Evolutionary conservation across 2,888 invertebrate genomes (phyloP).

Genomic region (Hypolimnas misippus): DNA sequence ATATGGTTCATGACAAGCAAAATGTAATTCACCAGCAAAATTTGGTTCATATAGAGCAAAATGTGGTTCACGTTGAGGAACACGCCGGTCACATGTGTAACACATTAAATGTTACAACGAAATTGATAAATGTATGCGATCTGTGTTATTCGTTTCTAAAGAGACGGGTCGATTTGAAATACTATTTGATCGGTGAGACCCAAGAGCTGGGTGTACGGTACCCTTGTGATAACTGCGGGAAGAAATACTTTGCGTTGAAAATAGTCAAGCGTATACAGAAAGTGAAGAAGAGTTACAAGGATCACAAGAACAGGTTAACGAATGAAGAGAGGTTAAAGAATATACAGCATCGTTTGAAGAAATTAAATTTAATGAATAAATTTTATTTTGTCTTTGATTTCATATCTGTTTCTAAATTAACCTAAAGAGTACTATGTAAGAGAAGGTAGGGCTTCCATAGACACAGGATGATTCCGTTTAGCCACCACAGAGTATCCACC

Average conservation of each 20-base stretch:
- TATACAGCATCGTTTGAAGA: constrained; percentile 43
- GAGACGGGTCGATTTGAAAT: constrained; percentile 8
- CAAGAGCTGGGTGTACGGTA: constrained; percentile 23
- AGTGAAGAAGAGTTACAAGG: background rate
- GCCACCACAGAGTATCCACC: too few species aligned
- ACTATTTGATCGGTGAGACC: constrained; percentile 11
- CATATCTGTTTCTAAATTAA: constrained; percentile 25
- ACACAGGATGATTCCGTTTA: too few species aligned
- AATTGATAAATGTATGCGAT: constrained; percentile 31
- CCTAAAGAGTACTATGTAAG: too few species aligned
- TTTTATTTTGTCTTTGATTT: constrained; percentile 39
- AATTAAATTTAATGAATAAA: constrained; percentile 43
- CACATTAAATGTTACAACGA: background rate
- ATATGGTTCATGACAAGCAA: background rate
- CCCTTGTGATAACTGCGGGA: constrained; percentile 35
- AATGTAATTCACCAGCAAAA: background rate
- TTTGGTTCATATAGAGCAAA: background rate
- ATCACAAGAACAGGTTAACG: constrained; percentile 19
- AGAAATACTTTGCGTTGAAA: constrained; percentile 37
- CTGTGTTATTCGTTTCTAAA: constrained; percentile 31
- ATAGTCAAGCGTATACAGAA: constrained; percentile 2
- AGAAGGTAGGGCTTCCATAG: too few species aligned
- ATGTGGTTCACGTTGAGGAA: too few species aligned
- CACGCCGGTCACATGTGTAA: too few species aligned
- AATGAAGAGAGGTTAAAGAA: constrained; percentile 44